Percentiles rank a stretch among this genome's conserved stretches.
Conservation (phyloP, 1,140 invertebrate genomes). For the Wasmannia auropunctata region DNA sequence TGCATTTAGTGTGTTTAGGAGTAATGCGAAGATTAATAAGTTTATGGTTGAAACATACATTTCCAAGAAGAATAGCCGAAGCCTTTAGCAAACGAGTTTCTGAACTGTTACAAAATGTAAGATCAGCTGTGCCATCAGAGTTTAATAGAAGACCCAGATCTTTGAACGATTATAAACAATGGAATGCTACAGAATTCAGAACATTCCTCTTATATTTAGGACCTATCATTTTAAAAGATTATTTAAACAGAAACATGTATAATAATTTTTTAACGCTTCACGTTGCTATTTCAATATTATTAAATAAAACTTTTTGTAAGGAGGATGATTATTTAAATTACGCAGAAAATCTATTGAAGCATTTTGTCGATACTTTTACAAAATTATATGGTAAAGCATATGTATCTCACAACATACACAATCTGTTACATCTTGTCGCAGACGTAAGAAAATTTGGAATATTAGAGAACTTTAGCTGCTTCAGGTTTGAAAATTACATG, state of each 20-base stretch:
- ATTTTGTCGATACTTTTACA: not conserved
- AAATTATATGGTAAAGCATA: not conserved
- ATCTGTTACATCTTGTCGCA: conserved; percentile 42
- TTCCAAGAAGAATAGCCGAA: conserved; percentile 2
- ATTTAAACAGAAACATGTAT: not conserved
- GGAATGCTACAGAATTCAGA: conserved; percentile 19
- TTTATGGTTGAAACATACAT: conserved; percentile 22
- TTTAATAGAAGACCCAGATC: conserved; percentile 27
- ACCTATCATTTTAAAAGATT: conserved; percentile 8
- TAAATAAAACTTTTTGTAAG: not conserved
- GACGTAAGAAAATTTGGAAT: conserved; percentile 55
- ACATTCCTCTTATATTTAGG: conserved; percentile 14
- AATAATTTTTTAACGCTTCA: conserved; percentile 16
- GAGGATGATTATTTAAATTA: not conserved
- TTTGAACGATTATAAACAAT: conserved; percentile 6
- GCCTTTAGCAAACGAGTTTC: not conserved
- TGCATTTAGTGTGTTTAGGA: conserved; percentile 72
- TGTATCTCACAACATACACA: conserved; percentile 49
- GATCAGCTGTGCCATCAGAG: not conserved
- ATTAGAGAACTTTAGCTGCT: conserved; percentile 55
- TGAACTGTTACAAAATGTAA: not conserved
- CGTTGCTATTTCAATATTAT: conserved; percentile 1
- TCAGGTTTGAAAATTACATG: conserved; percentile 61
- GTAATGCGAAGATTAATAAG: conserved; percentile 19
- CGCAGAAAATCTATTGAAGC: not conserved